Evolutionary conservation across 37 sponge, comb jelly and placozoan species (phyloP).

Genomic region (Aplysina aerophoba): DNA sequence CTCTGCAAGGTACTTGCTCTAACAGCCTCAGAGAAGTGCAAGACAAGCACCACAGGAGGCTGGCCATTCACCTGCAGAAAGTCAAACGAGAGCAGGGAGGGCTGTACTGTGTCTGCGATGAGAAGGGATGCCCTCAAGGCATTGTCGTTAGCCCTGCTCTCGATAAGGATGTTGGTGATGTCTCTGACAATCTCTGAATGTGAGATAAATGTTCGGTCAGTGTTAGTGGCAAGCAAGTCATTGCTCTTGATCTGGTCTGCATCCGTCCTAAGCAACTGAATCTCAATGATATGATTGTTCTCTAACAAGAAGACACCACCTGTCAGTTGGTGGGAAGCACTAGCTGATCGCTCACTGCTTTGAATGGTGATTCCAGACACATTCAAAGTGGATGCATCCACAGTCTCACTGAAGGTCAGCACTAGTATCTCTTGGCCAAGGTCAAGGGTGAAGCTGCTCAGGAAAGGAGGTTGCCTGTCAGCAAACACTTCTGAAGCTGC

Average conservation of each 20-base stretch:
- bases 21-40: constrained; percentile 87
- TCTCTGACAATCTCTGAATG: constrained; percentile 63
- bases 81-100: constrained; percentile 75
- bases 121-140: constrained; percentile 37
- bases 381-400: constrained; percentile 52
- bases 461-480: constrained; percentile 62
- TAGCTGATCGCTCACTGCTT: constrained; percentile 17
- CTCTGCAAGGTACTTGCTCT: constrained; percentile 46
- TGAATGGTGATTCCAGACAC: constrained; percentile 62
- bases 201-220: constrained; percentile 57
- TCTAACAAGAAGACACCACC: constrained; percentile 57
- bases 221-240: constrained; percentile 52
- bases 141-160: background rate
- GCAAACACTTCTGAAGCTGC: constrained; percentile 43
- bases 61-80: constrained; percentile 49
- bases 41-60: constrained; percentile 64
- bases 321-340: constrained; percentile 48
- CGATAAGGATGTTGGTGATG: constrained; percentile 58
- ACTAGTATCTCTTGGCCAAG: constrained; percentile 60
- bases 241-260: constrained; percentile 76
- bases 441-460: constrained; percentile 62
- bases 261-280: constrained; percentile 64
- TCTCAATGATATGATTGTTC: constrained; percentile 61
- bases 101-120: constrained; percentile 52
- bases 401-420: constrained; percentile 82